Conservation (phyloP, 2,888 invertebrate genomes). For the Euclidia mi region DNA sequence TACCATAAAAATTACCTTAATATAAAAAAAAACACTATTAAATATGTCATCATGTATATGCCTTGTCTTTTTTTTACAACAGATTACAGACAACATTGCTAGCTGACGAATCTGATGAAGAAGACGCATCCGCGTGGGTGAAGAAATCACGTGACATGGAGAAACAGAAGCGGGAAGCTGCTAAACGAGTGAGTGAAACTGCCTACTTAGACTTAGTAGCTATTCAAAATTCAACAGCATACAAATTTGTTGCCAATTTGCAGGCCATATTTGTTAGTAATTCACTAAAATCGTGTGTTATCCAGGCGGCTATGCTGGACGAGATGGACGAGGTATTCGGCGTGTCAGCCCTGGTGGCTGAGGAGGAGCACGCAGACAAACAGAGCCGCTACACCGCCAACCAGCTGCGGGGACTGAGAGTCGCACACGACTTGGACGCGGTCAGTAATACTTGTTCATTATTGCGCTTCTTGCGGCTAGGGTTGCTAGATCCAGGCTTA, state of each 20-base stretch:
- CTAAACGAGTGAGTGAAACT: slow-evolving; percentile 92
- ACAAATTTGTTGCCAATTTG: too few relatives aligned
- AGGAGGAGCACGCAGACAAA: slow-evolving; percentile 90
- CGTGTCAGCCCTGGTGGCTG: slow-evolving; percentile 95
- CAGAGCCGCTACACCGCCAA: slow-evolving; percentile 92
- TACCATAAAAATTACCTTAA: too few relatives aligned
- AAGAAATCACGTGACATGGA: slow-evolving; percentile 93
- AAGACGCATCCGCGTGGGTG: slow-evolving; percentile 95
- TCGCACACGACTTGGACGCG: slow-evolving; percentile 92
- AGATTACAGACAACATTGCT: slow-evolving; percentile 79
- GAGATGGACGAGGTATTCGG: slow-evolving; percentile 99
- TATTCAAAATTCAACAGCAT: too few relatives aligned
- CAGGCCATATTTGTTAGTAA: too few relatives aligned
- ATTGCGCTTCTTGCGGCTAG: not conserved
- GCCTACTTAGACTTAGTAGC: too few relatives aligned
- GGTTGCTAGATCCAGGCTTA: too few relatives aligned
- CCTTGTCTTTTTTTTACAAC: too few relatives aligned
- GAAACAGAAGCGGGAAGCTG: slow-evolving; percentile 95
- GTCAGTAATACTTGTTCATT: slow-evolving; percentile 58
- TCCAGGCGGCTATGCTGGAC: slow-evolving; percentile 96
- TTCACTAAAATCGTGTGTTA: slow-evolving; percentile 6
- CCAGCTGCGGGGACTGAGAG: slow-evolving; percentile 93
- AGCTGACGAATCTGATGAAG: slow-evolving; percentile 93
- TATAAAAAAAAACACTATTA: too few relatives aligned
- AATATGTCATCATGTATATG: too few relatives aligned